Evolutionary conservation across 1,140 invertebrate genomes (phyloP), one percentile per base, ranked within the genome.

Genomic region (Drosophila lini): DNA sequence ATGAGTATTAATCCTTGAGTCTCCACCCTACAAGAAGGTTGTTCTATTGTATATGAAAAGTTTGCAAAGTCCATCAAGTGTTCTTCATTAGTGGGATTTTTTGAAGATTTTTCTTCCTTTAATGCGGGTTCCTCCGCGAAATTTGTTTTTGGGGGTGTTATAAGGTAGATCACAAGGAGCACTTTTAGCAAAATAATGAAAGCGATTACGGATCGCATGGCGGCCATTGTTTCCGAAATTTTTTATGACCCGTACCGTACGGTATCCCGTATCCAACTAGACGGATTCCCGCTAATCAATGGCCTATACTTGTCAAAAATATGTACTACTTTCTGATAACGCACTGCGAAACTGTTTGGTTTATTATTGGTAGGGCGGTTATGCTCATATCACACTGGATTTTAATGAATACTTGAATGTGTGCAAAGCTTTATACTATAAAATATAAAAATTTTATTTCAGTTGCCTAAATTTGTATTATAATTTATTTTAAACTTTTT

Each of bases 1-100:
- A 97, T 93, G 44, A 96, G 78, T 22, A 96, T 94, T 10, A 96
- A 73, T 22, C 93, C 74, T 19, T 93, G 8, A 89, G 92, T 34
- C 74, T 92, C 32, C 62, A 38, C n/a, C 65, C 74, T 15, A 70
- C 94, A 95, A 3, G 92, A 81, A 11, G 92, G 74, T 48, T 94
- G 94, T 65, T 94, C 93, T 2, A 94, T 91, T 25, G 90, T 90
- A 74, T 95, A 95, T 34, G 91, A 76, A 67, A 95, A 95, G 69
- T 94, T 86, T 7, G 92, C 92, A 13, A 95, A 89, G 82, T 95
- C 93, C 53, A 95, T 94, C 22, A 89, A 81, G 91, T 60, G 90
- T 74, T 91, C 91, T 1, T 6, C 15, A 8, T 25, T 22, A 1
- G 9, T 22, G 2, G 3, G 36, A 4, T 53, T 22, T 53, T 15